These are phyloP conservation scores for Lerista edwardsae DNA, from an alignment of 2,797 vertebrate genomes.

Conservation along the genomic window DNA sequence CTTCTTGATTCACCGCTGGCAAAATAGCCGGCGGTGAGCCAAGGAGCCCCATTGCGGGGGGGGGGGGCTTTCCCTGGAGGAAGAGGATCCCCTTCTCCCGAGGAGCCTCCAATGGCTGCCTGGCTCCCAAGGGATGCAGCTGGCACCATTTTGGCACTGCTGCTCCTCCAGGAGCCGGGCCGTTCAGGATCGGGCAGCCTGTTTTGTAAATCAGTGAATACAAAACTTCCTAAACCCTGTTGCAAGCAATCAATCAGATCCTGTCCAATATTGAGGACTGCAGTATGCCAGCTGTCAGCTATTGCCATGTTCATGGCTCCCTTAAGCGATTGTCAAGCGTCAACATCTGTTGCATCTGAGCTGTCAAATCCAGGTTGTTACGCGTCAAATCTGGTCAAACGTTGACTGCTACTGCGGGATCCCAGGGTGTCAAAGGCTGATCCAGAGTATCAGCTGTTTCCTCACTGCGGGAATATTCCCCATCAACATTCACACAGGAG, in stretches of 20 bases:
- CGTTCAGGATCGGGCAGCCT: no score
- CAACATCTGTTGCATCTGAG: background rate
- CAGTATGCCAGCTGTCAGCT: background rate
- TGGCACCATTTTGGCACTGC: no score
- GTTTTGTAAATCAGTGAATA: background rate
- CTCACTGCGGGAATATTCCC: background rate
- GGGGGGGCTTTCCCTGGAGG: no score
- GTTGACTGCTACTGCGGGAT: background rate
- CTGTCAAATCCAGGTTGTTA: slow-evolving; percentile 8
- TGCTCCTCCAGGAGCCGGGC: no score
- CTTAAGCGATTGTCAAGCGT: slow-evolving; percentile 10
- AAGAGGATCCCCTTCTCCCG: no score
- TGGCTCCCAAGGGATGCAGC: no score
- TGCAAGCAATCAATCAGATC: background rate
- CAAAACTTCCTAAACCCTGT: background rate
- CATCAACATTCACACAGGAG: background rate
- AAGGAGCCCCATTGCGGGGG: no score
- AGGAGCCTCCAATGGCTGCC: no score
- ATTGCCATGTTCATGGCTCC: background rate
- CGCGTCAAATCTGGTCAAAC: slow-evolving; percentile 1
- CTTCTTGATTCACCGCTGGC: no score
- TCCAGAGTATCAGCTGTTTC: background rate
- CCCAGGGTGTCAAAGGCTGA: background rate
- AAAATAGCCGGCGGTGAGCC: no score
- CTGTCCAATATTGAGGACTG: slow-evolving; percentile 4